A percentile compares a stretch with the other conserved stretches of the same genome.
Conservation (phyloP, 2,113 vertebrate genomes). For the Dissostichus mawsoni region DNA sequence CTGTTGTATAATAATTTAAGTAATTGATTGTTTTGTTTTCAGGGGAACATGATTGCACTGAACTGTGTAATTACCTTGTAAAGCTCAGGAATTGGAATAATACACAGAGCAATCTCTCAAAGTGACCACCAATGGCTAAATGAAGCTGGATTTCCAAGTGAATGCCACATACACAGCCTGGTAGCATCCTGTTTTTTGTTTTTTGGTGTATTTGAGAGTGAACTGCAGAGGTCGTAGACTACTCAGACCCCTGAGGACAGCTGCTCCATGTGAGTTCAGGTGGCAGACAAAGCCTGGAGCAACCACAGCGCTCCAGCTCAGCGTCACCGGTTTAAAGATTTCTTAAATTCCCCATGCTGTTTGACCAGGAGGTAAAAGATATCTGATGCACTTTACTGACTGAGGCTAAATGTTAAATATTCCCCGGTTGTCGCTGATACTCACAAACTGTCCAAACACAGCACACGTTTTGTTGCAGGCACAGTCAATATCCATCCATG, state of each 20-base stretch:
- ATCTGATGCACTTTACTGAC: slow-evolving; percentile 15
- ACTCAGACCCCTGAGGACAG: slow-evolving; percentile 15
- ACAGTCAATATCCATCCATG: slow-evolving; percentile 7
- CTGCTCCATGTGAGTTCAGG: slow-evolving; percentile 20
- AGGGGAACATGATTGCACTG: slow-evolving; percentile 8
- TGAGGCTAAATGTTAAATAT: neutral
- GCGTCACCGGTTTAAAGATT: slow-evolving; percentile 4
- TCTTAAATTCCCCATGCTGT: slow-evolving; percentile 3
- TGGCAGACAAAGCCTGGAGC: slow-evolving; percentile 10
- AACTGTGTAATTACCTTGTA: slow-evolving; percentile 14
- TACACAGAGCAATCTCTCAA: neutral
- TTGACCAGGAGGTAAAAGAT: slow-evolving; percentile 14
- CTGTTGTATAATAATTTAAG: slow-evolving; percentile 12
- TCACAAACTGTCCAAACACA: neutral
- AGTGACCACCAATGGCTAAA: neutral
- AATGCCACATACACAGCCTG: neutral
- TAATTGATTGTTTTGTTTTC: neutral
- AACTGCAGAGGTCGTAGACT: slow-evolving; percentile 12
- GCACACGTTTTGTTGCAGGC: neutral
- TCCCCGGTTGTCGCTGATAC: neutral
- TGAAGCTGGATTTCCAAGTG: neutral
- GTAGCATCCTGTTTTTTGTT: neutral
- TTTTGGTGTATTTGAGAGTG: neutral
- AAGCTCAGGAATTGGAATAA: neutral
- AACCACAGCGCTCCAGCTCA: neutral